Evolutionary conservation across 2,113 vertebrate species (phyloP).

Genomic region (Seriola dumerili): DNA sequence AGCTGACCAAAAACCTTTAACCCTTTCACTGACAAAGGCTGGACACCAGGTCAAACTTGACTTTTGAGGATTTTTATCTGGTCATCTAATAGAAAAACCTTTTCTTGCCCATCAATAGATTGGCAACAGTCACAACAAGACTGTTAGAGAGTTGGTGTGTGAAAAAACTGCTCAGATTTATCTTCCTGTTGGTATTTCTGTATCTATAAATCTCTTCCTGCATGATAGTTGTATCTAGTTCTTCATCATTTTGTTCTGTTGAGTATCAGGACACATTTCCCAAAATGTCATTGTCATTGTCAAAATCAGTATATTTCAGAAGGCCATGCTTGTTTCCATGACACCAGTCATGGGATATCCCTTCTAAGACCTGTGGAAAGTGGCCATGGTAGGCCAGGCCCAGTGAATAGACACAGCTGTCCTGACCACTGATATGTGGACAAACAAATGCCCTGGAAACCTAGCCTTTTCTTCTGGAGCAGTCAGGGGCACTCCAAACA

Average conservation of each 20-base stretch:
- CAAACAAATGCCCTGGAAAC: slow-evolving; percentile 87
- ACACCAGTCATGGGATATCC: slow-evolving; percentile 61
- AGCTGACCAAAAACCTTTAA: slow-evolving; percentile 81
- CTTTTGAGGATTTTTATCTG: slow-evolving; percentile 29
- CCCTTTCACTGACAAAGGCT: slow-evolving; percentile 68
- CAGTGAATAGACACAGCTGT: slow-evolving; percentile 89
- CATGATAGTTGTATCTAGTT: background rate
- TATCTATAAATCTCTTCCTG: background rate
- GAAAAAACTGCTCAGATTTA: background rate
- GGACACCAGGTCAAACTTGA: slow-evolving; percentile 56
- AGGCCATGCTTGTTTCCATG: slow-evolving; percentile 54
- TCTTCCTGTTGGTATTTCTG: background rate
- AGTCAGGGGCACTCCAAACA: slow-evolving; percentile 86
- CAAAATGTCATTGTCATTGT: slow-evolving; percentile 41
- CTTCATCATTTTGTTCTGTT: background rate
- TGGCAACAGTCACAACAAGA: background rate
- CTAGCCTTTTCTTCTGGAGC: slow-evolving; percentile 84
- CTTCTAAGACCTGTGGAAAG: slow-evolving; percentile 65
- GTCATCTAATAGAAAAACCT: slow-evolving; percentile 4
- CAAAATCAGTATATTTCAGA: slow-evolving; percentile 49
- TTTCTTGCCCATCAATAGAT: background rate
- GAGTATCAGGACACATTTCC: background rate
- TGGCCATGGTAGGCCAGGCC: slow-evolving; percentile 67
- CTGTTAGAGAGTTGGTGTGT: background rate
- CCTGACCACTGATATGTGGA: slow-evolving; percentile 87